A percentile compares a stretch with the other conserved stretches of the same genome.
phyloP scores from a whole-genome alignment of 2,113 vertebrate genomes.

The Urocitellus parryii region DNA sequence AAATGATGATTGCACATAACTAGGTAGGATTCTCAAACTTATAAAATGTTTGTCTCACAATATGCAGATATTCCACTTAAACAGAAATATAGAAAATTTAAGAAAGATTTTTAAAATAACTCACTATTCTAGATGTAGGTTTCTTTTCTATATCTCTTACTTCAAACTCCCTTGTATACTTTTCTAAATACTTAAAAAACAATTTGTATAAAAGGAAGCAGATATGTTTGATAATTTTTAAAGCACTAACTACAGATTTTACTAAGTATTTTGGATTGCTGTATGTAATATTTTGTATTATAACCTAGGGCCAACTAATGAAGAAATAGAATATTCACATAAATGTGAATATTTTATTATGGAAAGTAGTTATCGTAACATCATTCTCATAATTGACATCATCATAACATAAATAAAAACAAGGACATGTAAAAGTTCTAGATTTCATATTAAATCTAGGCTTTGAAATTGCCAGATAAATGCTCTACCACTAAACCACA shows the following conservation, averaged over 20 bases:
- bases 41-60: neutral
- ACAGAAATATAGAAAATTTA: neutral
- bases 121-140: neutral
- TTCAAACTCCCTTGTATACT: neutral
- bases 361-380: neutral
- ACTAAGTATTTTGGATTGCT: neutral
- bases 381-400: neutral
- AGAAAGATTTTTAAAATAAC: neutral
- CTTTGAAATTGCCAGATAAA: neutral
- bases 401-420: conserved; percentile 21
- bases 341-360: conserved; percentile 12
- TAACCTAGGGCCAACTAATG: neutral
- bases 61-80: neutral
- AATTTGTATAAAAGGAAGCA: neutral
- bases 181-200: neutral
- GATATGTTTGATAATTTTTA: conserved; percentile 12
- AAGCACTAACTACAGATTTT: neutral
- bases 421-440: neutral
- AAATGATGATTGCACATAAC: neutral
- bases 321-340: neutral
- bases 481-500: neutral
- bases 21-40: neutral
- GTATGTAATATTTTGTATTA: neutral
- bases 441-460: neutral
- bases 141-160: neutral